Evolutionary conservation across 2,113 vertebrate species (phyloP), one percentile per base, ranked within the genome.

Genomic region (Engraulis encrasicolus): DNA sequence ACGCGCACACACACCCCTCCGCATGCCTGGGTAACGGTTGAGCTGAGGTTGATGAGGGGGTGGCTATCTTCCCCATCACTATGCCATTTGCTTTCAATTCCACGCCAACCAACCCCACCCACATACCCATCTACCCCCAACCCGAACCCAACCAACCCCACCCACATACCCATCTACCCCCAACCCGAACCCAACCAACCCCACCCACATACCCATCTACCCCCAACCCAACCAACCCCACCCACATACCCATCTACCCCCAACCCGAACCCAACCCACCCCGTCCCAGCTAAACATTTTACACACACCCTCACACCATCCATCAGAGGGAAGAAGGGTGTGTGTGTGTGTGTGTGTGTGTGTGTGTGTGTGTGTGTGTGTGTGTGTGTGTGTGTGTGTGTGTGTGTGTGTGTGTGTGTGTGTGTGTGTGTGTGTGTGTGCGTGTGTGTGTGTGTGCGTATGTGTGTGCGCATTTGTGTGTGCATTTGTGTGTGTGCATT

Each of bases 21-120:
- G n/a, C n/a, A 81, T 36, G 27, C 77, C 40, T 50, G 17, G 0
- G 19, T 83, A 83, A 85, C 49, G 49, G 31, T 40, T 78, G 27
- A 20, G 78, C 45, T 81, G 50, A 66, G 14, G 12, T 23, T 66
- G 58, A 66, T 23, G 58, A 31, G 58, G 58, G 23, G 23, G 7
- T 0, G 23, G n/a, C 58, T n/a, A 7, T 20, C 54, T 1, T 19
- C 20, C 54, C 54, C 54, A 23, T 58, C 23, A 66, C 7, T 23
- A n/a, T 66, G 58, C 23, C 54, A 66, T 66, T 27, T 66, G n/a
- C 58, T 66, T 66, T 66, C 58, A 31, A 11, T 66, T 66, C 19
- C 54, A 19, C 6, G 19, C 54, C 18, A 58, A 20, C 19, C 20
- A 19, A 54, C 50, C 14, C 15, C 50, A n/a, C n/a, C n/a, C n/a